Conservation (phyloP, 2,113 vertebrate species). For the Nestor notabilis region DNA sequence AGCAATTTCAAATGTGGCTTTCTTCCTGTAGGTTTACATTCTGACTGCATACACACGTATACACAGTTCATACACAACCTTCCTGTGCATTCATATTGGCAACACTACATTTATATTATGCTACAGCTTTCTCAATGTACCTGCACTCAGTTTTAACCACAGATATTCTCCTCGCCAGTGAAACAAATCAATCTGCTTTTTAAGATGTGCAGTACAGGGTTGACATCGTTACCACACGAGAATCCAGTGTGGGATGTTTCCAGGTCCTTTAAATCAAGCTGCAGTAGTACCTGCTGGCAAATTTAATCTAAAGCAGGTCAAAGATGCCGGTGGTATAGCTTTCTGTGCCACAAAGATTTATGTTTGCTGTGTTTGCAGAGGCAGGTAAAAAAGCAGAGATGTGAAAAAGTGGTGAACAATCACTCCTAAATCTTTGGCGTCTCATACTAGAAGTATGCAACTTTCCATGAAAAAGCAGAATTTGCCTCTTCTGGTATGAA, state of each 20-base stretch:
- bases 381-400: neutral
- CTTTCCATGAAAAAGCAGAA: neutral
- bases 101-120: neutral
- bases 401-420: neutral
- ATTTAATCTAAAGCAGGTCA: neutral
- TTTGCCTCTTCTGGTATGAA: neutral
- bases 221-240: neutral
- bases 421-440: neutral
- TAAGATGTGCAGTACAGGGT: accelerated
- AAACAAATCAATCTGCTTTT: neutral
- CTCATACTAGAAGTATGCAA: neutral
- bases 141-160: neutral
- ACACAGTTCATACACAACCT: neutral
- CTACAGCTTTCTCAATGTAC: neutral
- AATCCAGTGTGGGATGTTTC: neutral
- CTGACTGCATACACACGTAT: neutral
- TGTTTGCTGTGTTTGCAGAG: neutral
- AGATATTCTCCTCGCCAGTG: neutral
- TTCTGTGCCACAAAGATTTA: neutral
- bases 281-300: neutral
- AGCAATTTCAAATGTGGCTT: neutral
- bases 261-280: neutral
- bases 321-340: neutral
- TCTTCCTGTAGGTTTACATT: neutral
- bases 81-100: neutral